Conservation (phyloP, 92 coral and sea anemone genomes). For the Parazoanthus darwini region DNA sequence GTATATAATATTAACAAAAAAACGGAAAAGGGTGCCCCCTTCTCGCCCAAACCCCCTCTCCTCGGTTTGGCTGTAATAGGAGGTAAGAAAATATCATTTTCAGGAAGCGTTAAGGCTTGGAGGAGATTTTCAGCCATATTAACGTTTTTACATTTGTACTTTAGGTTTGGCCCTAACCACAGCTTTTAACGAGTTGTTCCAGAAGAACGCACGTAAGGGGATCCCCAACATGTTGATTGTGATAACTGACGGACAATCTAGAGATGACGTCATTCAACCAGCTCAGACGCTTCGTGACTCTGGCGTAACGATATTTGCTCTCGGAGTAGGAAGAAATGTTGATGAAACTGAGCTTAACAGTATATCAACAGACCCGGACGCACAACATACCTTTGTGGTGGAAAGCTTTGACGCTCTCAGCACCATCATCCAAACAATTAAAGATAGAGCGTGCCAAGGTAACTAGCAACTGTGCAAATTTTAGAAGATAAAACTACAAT, state of each 20-base stretch:
- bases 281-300: slow-evolving; percentile 63
- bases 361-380: slow-evolving; percentile 68
- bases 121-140: not conserved
- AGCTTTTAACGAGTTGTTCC: slow-evolving; percentile 44
- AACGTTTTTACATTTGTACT: not conserved
- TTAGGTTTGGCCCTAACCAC: slow-evolving; percentile 54
- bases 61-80: not conserved
- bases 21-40: no score
- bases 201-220: slow-evolving; percentile 40
- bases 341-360: slow-evolving; percentile 46
- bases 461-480: not conserved
- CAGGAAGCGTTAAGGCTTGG: not conserved
- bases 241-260: slow-evolving; percentile 69
- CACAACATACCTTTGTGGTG: slow-evolving; percentile 33
- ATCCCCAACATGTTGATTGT: slow-evolving; percentile 68
- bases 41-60: no score
- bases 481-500: no score
- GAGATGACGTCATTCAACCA: slow-evolving; percentile 58
- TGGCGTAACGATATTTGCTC: slow-evolving; percentile 59
- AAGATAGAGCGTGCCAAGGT: slow-evolving; percentile 8
- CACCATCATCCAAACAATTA: slow-evolving; percentile 18
- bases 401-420: slow-evolving; percentile 31
- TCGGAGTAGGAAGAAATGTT: slow-evolving; percentile 60
- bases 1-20: no score
- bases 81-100: no score